Evolutionary conservation across 2,797 vertebrate genomes (phyloP).

Genomic region (Peromyscus aztecus): DNA sequence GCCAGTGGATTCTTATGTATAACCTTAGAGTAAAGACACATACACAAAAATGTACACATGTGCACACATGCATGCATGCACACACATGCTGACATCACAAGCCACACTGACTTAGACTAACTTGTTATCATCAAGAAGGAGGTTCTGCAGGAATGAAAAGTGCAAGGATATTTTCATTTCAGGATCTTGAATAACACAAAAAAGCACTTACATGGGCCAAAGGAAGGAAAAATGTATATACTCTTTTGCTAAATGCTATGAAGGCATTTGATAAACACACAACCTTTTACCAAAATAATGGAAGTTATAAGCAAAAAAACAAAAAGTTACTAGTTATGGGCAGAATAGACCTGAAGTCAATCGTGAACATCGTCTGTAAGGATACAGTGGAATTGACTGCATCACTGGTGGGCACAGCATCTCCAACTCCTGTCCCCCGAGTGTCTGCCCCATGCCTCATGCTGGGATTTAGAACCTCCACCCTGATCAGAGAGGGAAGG

Average conservation of each 20-base stretch:
- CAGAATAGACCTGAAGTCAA: conserved; percentile 13
- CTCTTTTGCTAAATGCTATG: not conserved
- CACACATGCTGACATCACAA: not conserved
- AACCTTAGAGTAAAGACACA: not conserved
- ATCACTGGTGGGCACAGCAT: not conserved
- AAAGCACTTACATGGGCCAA: not conserved
- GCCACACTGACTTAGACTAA: not conserved
- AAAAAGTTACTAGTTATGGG: not conserved
- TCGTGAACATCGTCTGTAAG: not conserved
- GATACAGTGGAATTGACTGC: not conserved
- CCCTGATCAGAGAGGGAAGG: not conserved
- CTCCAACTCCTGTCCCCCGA: not conserved
- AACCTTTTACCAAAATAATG: not conserved
- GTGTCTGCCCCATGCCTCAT: not conserved
- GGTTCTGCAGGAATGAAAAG: not conserved
- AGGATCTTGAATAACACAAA: not conserved
- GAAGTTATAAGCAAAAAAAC: not conserved
- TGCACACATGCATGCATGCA: not conserved
- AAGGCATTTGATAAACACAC: conserved; percentile 3
- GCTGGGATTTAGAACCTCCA: not conserved
- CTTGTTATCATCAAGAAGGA: not conserved
- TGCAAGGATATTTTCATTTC: not conserved
- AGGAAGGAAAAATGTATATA: not conserved
- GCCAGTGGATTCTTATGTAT: not conserved
- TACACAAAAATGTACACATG: not conserved